Conservation (phyloP, 1,140 invertebrate genomes). For the Thalassaphorura encarpata region DNA sequence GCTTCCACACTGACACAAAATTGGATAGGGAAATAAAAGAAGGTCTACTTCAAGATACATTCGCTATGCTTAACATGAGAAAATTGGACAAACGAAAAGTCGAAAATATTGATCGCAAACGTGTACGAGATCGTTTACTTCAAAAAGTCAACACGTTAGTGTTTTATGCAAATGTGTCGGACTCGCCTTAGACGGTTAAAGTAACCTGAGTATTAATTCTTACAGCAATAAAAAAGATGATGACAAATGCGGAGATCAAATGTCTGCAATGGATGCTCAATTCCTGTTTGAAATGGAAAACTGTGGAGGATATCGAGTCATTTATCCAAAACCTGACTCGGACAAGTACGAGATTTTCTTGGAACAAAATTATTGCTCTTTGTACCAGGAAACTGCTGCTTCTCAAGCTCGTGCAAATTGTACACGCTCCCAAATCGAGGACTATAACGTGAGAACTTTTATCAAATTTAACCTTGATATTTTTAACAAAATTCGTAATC, state of each 20-base stretch:
- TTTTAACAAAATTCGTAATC: background rate
- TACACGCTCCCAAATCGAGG: slow-evolving; percentile 22
- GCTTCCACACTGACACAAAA: slow-evolving; percentile 73
- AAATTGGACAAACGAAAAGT: slow-evolving; percentile 63
- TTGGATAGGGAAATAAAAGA: slow-evolving; percentile 77
- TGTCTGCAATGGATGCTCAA: slow-evolving; percentile 9
- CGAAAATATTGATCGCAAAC: slow-evolving; percentile 46
- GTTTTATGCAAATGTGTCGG: too few relatives aligned
- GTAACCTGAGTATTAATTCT: too few relatives aligned
- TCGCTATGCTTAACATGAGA: slow-evolving; percentile 69
- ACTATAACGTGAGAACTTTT: slow-evolving; percentile 20
- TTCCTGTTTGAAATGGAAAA: slow-evolving; percentile 20
- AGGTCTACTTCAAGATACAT: slow-evolving; percentile 65
- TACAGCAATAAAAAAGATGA: slow-evolving; percentile 44
- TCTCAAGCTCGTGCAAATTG: slow-evolving; percentile 24
- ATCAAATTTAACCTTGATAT: background rate
- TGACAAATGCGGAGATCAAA: slow-evolving; percentile 22
- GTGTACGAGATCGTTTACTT: slow-evolving; percentile 40
- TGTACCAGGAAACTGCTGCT: slow-evolving; percentile 63
- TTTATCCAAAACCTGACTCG: slow-evolving; percentile 42
- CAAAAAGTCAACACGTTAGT: too few relatives aligned
- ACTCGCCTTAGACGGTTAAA: too few relatives aligned
- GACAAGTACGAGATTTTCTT: slow-evolving; percentile 59
- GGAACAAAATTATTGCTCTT: slow-evolving; percentile 56
- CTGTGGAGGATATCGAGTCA: slow-evolving; percentile 58